phyloP scores from a whole-genome alignment of 2,797 vertebrate species.

The Mus caroli region DNA sequence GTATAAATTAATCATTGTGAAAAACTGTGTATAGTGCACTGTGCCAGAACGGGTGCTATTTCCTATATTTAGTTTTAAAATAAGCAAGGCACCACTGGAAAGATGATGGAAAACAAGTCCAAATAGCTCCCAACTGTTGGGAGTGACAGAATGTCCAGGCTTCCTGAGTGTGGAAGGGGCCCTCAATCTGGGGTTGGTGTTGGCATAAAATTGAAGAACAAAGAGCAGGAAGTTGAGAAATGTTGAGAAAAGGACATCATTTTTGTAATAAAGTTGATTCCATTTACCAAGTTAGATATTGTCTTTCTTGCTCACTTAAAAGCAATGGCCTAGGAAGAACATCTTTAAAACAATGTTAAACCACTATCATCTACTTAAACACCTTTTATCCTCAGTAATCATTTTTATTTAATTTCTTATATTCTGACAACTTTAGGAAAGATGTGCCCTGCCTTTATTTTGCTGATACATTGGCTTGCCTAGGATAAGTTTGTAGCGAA shows the following conservation, averaged over 20 bases:
- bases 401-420: conserved; percentile 14
- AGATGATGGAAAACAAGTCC: not conserved
- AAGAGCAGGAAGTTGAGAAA: not conserved
- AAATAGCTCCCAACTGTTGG: not conserved
- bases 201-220: not conserved
- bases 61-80: not conserved
- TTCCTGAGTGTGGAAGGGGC: too few relatives aligned
- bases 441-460: not conserved
- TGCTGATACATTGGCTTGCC: not conserved
- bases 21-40: not conserved
- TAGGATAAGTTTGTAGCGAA: not conserved
- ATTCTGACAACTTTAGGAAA: not conserved
- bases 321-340: not conserved
- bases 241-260: not conserved
- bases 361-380: not conserved
- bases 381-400: not conserved
- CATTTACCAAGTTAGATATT: not conserved
- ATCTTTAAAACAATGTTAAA: not conserved
- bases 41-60: not conserved
- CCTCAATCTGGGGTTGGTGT: not conserved
- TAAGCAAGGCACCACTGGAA: not conserved
- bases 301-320: not conserved
- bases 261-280: not conserved
- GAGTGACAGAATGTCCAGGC: not conserved
- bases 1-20: not conserved